phyloP scores from a whole-genome alignment of 2,797 vertebrate species.

The Nannoperca obscura region DNA sequence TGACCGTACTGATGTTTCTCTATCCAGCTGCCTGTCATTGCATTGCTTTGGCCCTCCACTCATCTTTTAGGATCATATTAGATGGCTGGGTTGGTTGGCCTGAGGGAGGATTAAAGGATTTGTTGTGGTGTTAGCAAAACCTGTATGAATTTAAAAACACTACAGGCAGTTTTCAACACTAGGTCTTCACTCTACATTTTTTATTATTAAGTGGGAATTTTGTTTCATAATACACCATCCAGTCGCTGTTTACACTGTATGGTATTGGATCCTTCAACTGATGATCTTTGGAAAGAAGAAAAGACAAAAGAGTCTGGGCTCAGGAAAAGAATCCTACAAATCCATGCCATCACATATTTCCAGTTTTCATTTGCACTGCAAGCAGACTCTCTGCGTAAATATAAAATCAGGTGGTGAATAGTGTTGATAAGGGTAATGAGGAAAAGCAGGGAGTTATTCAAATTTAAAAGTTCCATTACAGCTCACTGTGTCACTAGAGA shows the following conservation, averaged over 20 bases:
- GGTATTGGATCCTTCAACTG: slow-evolving; percentile 13
- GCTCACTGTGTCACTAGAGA: slow-evolving; percentile 40
- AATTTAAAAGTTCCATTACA: slow-evolving; percentile 58
- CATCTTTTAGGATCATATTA: slow-evolving; percentile 49
- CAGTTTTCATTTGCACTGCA: slow-evolving; percentile 50
- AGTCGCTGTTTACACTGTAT: slow-evolving; percentile 4
- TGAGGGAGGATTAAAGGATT: slow-evolving; percentile 73
- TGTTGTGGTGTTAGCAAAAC: slow-evolving; percentile 68
- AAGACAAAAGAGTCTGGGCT: slow-evolving; percentile 11
- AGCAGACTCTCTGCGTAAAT: slow-evolving; percentile 44
- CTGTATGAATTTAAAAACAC: slow-evolving; percentile 57
- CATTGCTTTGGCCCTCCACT: slow-evolving; percentile 21
- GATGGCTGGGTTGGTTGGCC: slow-evolving; percentile 37
- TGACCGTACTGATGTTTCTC: slow-evolving; percentile 52
- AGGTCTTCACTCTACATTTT: neutral
- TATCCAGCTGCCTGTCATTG: slow-evolving; percentile 58
- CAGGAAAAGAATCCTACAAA: slow-evolving; percentile 46
- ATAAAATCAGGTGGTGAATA: slow-evolving; percentile 53
- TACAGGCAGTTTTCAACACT: slow-evolving; percentile 3
- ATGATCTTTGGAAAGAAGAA: slow-evolving; percentile 22
- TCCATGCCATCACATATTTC: slow-evolving; percentile 30
- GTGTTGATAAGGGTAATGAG: slow-evolving; percentile 63
- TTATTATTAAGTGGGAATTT: neutral
- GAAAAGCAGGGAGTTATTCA: slow-evolving; percentile 42
- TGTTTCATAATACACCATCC: neutral